phyloP scores from a whole-genome alignment of 2,888 invertebrate genomes.

The Drosophila lutescens region DNA sequence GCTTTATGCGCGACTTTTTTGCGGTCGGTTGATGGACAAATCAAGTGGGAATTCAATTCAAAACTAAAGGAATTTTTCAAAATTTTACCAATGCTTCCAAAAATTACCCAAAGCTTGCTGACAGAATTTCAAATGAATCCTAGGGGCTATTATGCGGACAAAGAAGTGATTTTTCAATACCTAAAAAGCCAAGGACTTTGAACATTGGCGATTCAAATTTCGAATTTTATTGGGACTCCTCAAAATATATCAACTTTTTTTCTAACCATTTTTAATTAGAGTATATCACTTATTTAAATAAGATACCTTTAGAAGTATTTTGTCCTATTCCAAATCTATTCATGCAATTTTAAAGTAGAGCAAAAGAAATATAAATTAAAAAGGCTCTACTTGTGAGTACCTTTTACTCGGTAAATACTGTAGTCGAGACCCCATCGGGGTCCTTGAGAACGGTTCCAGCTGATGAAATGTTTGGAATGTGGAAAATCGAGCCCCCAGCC shows the following conservation, averaged over 20 bases:
- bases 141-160: neutral
- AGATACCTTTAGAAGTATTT: no score
- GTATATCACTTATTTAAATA: no score
- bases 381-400: no score
- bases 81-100: constrained; percentile 25
- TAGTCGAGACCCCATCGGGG: neutral
- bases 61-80: constrained; percentile 34
- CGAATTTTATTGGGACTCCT: no score
- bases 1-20: constrained; percentile 83
- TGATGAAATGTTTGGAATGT: constrained; percentile 50
- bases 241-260: no score
- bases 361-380: no score
- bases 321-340: no score
- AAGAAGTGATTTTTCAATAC: neutral
- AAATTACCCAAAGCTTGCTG: constrained; percentile 35
- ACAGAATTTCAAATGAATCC: constrained; percentile 22
- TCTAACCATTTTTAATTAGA: no score
- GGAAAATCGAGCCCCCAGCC: constrained; percentile 3
- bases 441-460: constrained; percentile 53
- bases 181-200: no score
- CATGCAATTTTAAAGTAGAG: no score
- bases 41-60: constrained; percentile 13
- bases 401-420: neutral
- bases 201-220: no score
- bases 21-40: constrained; percentile 77